phyloP scores from a whole-genome alignment of 2,113 vertebrate genomes.

The Apteryx owenii region DNA sequence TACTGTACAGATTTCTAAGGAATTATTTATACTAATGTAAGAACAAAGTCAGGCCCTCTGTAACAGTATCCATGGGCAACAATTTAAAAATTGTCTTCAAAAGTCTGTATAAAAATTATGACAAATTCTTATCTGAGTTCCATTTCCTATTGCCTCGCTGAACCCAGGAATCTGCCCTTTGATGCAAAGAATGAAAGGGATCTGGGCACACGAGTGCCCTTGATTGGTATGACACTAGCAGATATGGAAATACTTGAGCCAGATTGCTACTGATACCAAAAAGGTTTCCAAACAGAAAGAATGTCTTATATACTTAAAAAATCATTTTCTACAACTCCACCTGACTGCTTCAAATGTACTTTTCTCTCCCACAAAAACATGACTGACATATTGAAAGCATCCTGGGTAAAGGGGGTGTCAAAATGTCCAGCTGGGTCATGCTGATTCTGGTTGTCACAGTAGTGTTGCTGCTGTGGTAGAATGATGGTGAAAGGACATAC shows the following conservation, averaged over 20 bases:
- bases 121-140: not conserved
- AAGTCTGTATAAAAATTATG: not conserved
- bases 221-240: not conserved
- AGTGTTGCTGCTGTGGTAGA: not conserved
- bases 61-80: not conserved
- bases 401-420: not conserved
- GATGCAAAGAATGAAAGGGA: not conserved
- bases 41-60: not conserved
- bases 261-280: not conserved
- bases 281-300: not conserved
- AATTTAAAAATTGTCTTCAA: not conserved
- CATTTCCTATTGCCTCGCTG: not conserved
- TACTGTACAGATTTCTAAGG: not conserved
- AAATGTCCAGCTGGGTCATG: not conserved
- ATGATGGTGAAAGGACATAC: not conserved
- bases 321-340: not conserved
- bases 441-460: not conserved
- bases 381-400: accelerated
- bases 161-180: not conserved
- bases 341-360: not conserved
- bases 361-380: not conserved
- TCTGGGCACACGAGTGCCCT: not conserved
- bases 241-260: not conserved
- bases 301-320: not conserved
- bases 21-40: not conserved